Evolutionary conservation across 2,797 vertebrate genomes (phyloP).

Genomic region (Notamacropus eugenii): DNA sequence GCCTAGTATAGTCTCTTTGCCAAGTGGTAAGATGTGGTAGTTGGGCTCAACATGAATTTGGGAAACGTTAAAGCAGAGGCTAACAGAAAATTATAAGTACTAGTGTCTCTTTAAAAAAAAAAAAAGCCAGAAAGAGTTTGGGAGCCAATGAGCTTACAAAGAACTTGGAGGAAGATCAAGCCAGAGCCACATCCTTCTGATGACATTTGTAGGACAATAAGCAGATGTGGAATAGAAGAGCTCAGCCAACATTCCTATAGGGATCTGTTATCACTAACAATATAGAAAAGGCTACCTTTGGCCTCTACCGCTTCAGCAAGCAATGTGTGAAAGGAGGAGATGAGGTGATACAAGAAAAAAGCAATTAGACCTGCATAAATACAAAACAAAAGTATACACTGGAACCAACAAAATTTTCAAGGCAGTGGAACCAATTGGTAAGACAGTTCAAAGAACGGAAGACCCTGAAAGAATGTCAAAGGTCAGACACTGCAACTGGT

Average conservation of each 20-base stretch:
- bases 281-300: neutral
- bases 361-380: neutral
- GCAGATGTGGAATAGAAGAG: neutral
- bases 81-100: neutral
- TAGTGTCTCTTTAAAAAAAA: neutral
- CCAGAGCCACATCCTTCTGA: neutral
- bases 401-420: neutral
- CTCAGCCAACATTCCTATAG: neutral
- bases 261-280: neutral
- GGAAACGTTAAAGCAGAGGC: neutral
- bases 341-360: neutral
- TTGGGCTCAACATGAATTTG: neutral
- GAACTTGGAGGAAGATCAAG: neutral
- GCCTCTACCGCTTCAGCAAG: neutral
- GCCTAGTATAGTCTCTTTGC: neutral
- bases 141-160: neutral
- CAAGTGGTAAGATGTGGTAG: neutral
- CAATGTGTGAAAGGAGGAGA: neutral
- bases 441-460: neutral
- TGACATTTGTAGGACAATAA: neutral
- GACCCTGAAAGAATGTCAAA: neutral
- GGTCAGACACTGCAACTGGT: neutral
- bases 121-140: neutral
- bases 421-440: neutral
- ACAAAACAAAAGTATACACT: neutral